These are phyloP conservation scores for Ophthalmolycus amberensis DNA, from an alignment of 2,113 vertebrate genomes.

Conservation along the genomic window DNA sequence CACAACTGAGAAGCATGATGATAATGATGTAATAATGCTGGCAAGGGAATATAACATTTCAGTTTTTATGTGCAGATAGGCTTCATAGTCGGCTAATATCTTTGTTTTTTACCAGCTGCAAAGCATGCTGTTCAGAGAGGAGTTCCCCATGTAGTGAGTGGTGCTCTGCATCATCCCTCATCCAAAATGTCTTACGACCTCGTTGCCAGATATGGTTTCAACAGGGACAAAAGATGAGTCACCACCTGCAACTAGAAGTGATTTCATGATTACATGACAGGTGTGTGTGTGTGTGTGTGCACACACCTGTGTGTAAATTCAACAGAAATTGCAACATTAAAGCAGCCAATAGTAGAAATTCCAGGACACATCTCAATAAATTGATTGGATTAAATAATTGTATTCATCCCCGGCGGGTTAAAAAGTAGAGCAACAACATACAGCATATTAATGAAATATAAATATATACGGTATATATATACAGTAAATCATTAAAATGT, in stretches of 20 bases:
- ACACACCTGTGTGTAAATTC: background rate
- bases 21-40: conserved; percentile 37
- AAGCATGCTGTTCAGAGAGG: conserved; percentile 49
- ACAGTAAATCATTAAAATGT: conserved; percentile 2
- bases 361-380: background rate
- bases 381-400: background rate
- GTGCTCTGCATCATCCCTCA: conserved; percentile 23
- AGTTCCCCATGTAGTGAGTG: conserved; percentile 59
- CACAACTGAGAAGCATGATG: conserved; percentile 8
- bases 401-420: background rate
- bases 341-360: background rate
- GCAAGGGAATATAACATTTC: conserved; percentile 40
- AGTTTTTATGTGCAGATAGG: conserved; percentile 45
- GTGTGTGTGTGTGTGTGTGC: conserved; percentile 21
- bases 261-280: conserved; percentile 64
- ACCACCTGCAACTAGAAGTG: conserved; percentile 58
- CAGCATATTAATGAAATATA: background rate
- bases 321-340: background rate
- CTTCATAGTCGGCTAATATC: conserved; percentile 37
- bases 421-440: background rate
- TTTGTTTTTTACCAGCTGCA: conserved; percentile 5
- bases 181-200: conserved; percentile 56
- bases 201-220: conserved; percentile 64
- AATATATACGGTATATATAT: background rate
- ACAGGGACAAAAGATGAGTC: conserved; percentile 73